Base-by-base conservation (phyloP, 2,113 vertebrate species). In the Barnardius zonarius region DNA sequence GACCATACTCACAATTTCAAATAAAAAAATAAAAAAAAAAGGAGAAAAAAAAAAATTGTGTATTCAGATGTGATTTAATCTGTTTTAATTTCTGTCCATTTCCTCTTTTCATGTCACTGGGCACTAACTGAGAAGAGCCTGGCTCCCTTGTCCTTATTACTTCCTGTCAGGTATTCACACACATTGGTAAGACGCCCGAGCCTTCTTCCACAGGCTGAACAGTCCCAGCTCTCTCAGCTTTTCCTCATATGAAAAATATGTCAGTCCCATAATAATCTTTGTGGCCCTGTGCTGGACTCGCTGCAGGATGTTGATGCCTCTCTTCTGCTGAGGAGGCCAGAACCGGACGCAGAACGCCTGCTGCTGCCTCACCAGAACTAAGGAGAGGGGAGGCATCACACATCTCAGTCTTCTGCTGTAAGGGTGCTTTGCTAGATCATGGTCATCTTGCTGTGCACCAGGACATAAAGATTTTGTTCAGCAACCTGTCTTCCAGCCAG, bases 371-470 rank as follows among this genome's bases (percentile, higher is more conserved):
- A 75, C 3, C 16, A 57, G 44, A 37, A 66, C 31, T 37, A 62
- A 37, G 16, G 1, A 74, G 37, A 63, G 7, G 11, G 39, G 28
- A 75, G 79, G 33, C 19, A 68, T 76, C 44, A 33, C 18, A 6
- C 37, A 25, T 35, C n/a, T 70, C 0, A 0, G 37, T 5, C 5
- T 63, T 81, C 54, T 67, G 41, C 16, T 74, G 14, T 52, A 28
- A 70, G 31, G 9, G 7, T 75, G 37, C 27, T 57, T 39, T 66
- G 33, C 44, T 51, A 49, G 39, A 24, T 75, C 37, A 28, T 17
- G 24, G 30, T 35, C 19, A 64, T n/a, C 51, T 68, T 67, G 37
- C 39, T 52, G 33, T 55, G 62, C 48, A 68, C 28, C 15, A 64
- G 62, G 24, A 72, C 3, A 1, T 8, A 16, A 62, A 84, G 24